phyloP scores from a whole-genome alignment of 2,113 vertebrate genomes.

The Aspiorhynchus laticeps region DNA sequence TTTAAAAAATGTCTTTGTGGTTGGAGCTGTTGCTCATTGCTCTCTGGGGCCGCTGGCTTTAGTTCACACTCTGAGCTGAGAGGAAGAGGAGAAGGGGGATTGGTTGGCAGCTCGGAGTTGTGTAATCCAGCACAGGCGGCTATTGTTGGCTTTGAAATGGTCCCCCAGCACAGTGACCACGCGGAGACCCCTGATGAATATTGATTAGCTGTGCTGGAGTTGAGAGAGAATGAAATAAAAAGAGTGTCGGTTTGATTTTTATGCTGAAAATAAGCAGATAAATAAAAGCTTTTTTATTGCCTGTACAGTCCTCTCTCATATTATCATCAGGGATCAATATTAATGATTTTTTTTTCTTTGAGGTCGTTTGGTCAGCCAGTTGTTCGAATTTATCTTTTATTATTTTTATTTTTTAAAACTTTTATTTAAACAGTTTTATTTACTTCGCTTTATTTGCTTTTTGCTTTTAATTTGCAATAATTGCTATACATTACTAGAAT shows the following conservation, averaged over 20 bases:
- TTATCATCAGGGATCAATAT: neutral
- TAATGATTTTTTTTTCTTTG: neutral
- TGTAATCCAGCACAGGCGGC: conserved; percentile 23
- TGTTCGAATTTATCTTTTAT: neutral
- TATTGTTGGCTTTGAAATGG: conserved; percentile 29
- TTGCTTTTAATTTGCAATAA: neutral
- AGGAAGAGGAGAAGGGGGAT: conserved; percentile 6
- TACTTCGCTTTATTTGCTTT: no score
- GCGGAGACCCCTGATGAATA: conserved; percentile 41
- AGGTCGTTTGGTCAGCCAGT: neutral
- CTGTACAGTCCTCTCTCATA: neutral
- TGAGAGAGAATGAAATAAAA: conserved; percentile 1
- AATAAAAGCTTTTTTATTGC: neutral
- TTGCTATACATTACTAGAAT: neutral
- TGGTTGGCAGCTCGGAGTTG: neutral
- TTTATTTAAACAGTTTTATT: neutral
- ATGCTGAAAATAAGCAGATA: neutral
- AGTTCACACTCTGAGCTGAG: neutral
- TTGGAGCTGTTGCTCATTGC: conserved; percentile 2
- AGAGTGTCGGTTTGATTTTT: neutral
- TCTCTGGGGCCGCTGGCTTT: neutral
- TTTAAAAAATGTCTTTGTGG: conserved; percentile 31
- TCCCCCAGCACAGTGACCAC: conserved; percentile 13
- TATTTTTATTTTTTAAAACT: neutral
- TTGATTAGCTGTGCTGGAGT: conserved; percentile 18